Evolutionary conservation across 2,888 invertebrate genomes (phyloP).

Genomic region (Malachius bipustulatus): DNA sequence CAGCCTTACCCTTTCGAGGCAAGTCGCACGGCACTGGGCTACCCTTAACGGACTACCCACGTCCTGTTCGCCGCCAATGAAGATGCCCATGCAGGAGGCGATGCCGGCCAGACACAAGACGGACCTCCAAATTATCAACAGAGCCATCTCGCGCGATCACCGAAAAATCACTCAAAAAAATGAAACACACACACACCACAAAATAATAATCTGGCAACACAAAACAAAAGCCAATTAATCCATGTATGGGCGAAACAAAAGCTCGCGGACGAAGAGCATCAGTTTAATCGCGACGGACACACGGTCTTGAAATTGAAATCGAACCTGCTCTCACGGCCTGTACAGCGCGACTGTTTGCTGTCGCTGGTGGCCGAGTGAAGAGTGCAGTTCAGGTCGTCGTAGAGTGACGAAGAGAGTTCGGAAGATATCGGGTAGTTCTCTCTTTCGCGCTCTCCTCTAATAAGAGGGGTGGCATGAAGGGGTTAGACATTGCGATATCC

Average conservation of each 20-base stretch:
- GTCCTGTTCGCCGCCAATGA: slow-evolving; percentile 48
- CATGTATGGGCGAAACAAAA: no score
- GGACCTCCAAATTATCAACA: slow-evolving; percentile 29
- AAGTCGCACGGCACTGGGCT: slow-evolving; percentile 60
- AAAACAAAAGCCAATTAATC: slow-evolving; percentile 17
- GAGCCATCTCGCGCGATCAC: slow-evolving; percentile 25
- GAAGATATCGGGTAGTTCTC: no score
- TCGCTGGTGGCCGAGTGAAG: no score
- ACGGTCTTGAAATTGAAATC: no score
- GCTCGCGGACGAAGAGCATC: no score
- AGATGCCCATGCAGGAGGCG: slow-evolving; percentile 31
- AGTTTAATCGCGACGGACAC: no score
- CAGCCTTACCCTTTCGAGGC: slow-evolving; percentile 54
- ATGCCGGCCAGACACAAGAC: slow-evolving; percentile 29
- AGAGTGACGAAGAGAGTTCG: no score
- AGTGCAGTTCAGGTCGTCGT: no score
- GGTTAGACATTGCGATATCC: slow-evolving; percentile 28
- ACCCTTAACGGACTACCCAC: slow-evolving; percentile 59
- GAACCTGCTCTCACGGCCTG: no score
- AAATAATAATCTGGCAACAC: slow-evolving; percentile 14
- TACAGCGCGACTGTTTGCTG: no score
- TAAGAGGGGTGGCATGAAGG: slow-evolving; percentile 29
- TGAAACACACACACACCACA: slow-evolving; percentile 14
- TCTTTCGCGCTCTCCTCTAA: no score
- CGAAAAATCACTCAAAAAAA: slow-evolving; percentile 19